These are phyloP conservation scores for Tetanocera ferruginea DNA, from an alignment of 2,888 invertebrate genomes.

Conservation along the genomic window DNA sequence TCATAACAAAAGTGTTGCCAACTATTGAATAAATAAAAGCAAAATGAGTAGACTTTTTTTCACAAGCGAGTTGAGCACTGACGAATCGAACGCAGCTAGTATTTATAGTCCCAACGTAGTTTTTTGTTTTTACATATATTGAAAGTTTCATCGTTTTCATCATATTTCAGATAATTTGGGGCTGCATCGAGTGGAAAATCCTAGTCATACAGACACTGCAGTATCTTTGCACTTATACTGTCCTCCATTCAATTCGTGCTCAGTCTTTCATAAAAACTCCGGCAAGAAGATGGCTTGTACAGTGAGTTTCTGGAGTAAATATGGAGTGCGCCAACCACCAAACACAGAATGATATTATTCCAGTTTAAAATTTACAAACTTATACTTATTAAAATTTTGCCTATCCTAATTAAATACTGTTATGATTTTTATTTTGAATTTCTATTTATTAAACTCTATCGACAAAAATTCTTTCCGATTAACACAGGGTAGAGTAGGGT, in stretches of 20 bases:
- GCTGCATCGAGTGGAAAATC: conserved; percentile 95
- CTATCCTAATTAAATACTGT: not conserved
- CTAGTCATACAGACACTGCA: conserved; percentile 88
- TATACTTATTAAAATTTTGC: not conserved
- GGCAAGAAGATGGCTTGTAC: conserved; percentile 79
- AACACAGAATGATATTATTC: conserved; percentile 2
- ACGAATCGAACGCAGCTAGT: too few relatives aligned
- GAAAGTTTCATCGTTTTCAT: too few relatives aligned
- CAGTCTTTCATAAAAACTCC: conserved; percentile 91
- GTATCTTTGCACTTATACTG: conserved; percentile 96
- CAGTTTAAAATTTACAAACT: not conserved
- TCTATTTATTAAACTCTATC: too few relatives aligned
- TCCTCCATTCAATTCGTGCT: conserved; percentile 91
- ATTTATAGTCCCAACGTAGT: too few relatives aligned
- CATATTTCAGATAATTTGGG: conserved; percentile 86
- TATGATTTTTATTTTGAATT: conserved; percentile 1
- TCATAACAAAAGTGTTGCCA: too few relatives aligned
- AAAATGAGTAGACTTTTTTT: too few relatives aligned
- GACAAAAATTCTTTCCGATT: too few relatives aligned
- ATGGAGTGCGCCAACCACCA: conserved; percentile 74
- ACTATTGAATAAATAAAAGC: too few relatives aligned
- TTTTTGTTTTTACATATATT: too few relatives aligned
- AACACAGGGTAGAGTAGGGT: too few relatives aligned
- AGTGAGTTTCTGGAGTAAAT: conserved; percentile 95
- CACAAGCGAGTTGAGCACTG: too few relatives aligned